phyloP scores from a whole-genome alignment of 2,888 invertebrate species.

The Empis stercorea region DNA sequence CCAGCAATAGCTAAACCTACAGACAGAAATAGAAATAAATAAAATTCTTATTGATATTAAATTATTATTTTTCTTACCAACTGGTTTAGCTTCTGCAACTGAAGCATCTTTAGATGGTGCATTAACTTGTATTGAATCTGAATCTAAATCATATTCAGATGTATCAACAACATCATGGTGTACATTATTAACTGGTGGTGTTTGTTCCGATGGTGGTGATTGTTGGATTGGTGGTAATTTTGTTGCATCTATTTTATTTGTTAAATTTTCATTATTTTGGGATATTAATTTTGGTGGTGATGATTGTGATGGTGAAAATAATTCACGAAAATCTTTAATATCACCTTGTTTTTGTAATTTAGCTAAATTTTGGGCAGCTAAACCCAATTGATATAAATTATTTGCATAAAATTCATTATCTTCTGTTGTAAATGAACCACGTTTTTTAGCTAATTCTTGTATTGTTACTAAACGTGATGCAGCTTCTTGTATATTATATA shows the following conservation, averaged over 20 bases:
- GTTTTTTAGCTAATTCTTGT: conserved; percentile 47
- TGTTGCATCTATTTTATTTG: conserved; percentile 6
- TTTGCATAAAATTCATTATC: conserved; percentile 45
- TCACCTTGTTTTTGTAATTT: conserved; percentile 41
- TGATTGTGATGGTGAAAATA: conserved; percentile 25
- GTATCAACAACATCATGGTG: conserved; percentile 4
- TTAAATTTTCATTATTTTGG: background rate
- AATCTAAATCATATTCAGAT: conserved; percentile 23
- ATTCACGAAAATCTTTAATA: conserved; percentile 40
- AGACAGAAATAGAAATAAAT: conserved; percentile 14
- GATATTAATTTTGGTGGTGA: conserved; percentile 13
- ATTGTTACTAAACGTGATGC: conserved; percentile 46
- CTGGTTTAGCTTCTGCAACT: conserved; percentile 63
- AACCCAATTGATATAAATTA: conserved; percentile 42
- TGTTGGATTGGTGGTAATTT: conserved; percentile 19
- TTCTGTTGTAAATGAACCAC: conserved; percentile 40
- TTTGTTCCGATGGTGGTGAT: conserved; percentile 29
- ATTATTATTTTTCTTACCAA: conserved; percentile 42
- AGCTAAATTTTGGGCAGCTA: conserved; percentile 45
- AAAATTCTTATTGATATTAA: background rate
- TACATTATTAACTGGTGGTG: conserved; percentile 23
- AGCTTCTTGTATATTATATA: conserved; percentile 44
- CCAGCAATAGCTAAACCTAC: conserved; percentile 50
- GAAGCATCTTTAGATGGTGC: conserved; percentile 46
- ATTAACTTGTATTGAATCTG: conserved; percentile 37